Conservation (phyloP, 2,888 invertebrate genomes). For the Stenodera caucasica region DNA sequence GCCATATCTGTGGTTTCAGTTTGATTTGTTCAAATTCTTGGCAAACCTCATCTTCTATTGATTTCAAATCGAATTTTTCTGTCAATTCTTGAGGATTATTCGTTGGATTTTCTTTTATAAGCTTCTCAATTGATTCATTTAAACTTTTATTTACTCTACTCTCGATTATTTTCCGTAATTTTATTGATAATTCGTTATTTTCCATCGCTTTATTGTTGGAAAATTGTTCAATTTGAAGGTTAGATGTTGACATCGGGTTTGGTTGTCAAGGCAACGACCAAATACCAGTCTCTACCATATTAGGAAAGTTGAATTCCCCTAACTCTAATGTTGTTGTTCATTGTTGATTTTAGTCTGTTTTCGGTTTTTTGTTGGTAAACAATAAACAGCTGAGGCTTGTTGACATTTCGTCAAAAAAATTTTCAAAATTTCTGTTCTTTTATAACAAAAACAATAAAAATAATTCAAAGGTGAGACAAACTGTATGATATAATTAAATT, state of each 20-base stretch:
- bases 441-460: constrained; percentile 10
- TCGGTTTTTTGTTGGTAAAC: constrained; percentile 33
- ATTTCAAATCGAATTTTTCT: constrained; percentile 21
- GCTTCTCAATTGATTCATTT: constrained; percentile 11
- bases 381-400: constrained; percentile 34
- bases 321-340: constrained; percentile 19
- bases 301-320: constrained; percentile 34
- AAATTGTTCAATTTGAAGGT: neutral
- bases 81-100: constrained; percentile 16
- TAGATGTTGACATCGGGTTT: constrained; percentile 1
- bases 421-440: constrained; percentile 28
- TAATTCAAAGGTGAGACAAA: neutral
- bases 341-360: constrained; percentile 13
- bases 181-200: constrained; percentile 12
- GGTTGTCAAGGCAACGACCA: constrained; percentile 17
- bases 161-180: constrained; percentile 26
- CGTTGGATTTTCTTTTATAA: constrained; percentile 11
- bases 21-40: neutral
- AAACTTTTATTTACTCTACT: constrained; percentile 22
- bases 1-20: neutral
- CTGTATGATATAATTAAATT: too few species aligned
- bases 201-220: constrained; percentile 5
- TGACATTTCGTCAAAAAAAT: constrained; percentile 30
- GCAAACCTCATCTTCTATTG: constrained; percentile 23
- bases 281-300: constrained; percentile 25